Base-by-base conservation (phyloP, 35 echinoderm and acorn worm species). In the Hemicentrotus pulcherrimus region DNA sequence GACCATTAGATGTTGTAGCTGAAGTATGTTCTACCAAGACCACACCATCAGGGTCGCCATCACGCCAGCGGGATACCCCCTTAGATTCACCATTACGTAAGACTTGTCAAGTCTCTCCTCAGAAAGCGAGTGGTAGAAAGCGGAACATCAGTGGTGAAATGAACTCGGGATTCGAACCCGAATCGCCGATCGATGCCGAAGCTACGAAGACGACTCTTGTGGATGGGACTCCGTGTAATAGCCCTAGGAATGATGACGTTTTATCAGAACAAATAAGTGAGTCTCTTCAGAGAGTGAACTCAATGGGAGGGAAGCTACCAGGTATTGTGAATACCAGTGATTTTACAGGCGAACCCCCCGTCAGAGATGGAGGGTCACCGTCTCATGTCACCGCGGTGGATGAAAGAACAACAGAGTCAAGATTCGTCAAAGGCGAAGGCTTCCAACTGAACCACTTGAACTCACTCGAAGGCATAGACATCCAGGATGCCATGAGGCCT, bases 21-120 rank as follows among this genome's bases (percentile, higher is more conserved):
- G 97, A 98, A 47, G 97, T 96, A 71, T 94, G 95, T 30, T 98
- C 97, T 28, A 31, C 94, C 14, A 86, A 31, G 59, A 85, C 60
- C 61, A 33, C 50, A 12, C 33, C 33, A 24, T 19, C 47, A 0
- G 65, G n/a, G 12, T 48, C 92, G 24, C 60, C 46, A 30, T 46
- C 91, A 32, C 9, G 61, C 14, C 22, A 31, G 5, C 24, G 22
- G 91, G 91, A 28, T 31, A 48, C 91, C 13, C n/a, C 48, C 10
- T 50, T 33, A 93, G 48, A 58, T 31, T 50, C 45, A 5, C 91
- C 91, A 5, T 31, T 6, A 31, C 28, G 11, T 2, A 93, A 16
- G 46, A 89, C 46, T 5, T 11, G 32, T 32, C 88, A 33, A 45
- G 2, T 12, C 6, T 45, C 88, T 24, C 88, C 88, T 18, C 46